A percentile compares a stretch with the other conserved stretches of the same genome.
phyloP scores from a whole-genome alignment of 2,888 invertebrate species.

The Meghimatium bilineatum region DNA sequence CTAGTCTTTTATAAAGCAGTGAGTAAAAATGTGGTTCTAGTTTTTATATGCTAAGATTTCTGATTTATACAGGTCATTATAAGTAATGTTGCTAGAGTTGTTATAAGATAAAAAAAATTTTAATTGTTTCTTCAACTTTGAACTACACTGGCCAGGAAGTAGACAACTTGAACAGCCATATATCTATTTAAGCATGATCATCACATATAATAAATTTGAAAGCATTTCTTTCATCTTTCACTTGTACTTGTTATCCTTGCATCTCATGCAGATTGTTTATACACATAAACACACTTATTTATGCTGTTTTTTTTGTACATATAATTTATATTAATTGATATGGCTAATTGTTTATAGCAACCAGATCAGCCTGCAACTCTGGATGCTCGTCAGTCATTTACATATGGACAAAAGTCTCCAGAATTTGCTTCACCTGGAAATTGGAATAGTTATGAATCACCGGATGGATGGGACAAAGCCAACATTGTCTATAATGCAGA shows the following conservation, averaged over 20 bases:
- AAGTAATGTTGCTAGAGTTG: too few relatives aligned
- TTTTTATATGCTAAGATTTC: too few relatives aligned
- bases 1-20: too few relatives aligned
- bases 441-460: slow-evolving; percentile 11
- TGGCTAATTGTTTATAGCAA: slow-evolving; percentile 17
- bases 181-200: too few relatives aligned
- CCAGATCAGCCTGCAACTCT: slow-evolving; percentile 50
- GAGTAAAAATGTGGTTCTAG: too few relatives aligned
- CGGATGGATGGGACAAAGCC: slow-evolving; percentile 6
- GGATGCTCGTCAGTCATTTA: slow-evolving; percentile 66
- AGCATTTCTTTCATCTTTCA: not conserved
- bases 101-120: too few relatives aligned
- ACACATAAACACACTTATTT: not conserved
- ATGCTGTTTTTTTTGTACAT: not conserved
- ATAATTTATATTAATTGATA: not conserved
- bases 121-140: too few relatives aligned
- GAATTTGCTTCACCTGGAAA: slow-evolving; percentile 34
- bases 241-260: not conserved
- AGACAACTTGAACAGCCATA: too few relatives aligned
- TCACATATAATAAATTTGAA: too few relatives aligned
- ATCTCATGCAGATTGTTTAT: not conserved
- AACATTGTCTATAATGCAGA: not conserved
- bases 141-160: too few relatives aligned
- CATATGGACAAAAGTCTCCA: slow-evolving; percentile 58
- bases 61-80: too few relatives aligned